Percentiles rank a stretch among this genome's conserved stretches.
phyloP scores from a whole-genome alignment of 2,113 vertebrate genomes.

The Spheniscus mendiculus region DNA sequence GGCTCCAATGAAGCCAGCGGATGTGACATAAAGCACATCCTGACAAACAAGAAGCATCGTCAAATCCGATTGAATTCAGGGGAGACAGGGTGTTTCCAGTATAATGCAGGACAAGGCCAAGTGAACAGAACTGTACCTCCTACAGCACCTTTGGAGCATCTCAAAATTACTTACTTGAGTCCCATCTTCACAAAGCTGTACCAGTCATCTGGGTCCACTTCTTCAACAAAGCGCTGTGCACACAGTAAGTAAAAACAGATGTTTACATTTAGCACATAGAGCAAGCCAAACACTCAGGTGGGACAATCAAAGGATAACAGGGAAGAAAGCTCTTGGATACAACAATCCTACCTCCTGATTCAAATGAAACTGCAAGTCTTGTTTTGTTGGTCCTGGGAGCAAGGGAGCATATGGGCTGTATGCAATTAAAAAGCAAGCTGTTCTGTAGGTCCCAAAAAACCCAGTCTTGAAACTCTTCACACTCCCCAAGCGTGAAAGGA shows the following conservation, averaged over 20 bases:
- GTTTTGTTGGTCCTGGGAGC: neutral
- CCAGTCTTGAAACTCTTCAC: neutral
- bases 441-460: neutral
- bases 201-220: slow-evolving; percentile 84
- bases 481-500: neutral
- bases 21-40: neutral
- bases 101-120: neutral
- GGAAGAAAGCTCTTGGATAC: neutral
- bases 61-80: neutral
- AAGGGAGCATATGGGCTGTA: neutral
- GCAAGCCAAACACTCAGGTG: neutral
- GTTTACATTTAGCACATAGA: neutral
- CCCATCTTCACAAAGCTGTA: slow-evolving; percentile 86
- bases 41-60: neutral
- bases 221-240: slow-evolving; percentile 70
- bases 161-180: slow-evolving; percentile 78
- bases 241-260: neutral
- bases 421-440: neutral
- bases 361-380: neutral
- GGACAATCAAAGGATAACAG: neutral
- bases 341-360: neutral
- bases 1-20: neutral
- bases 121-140: neutral
- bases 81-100: neutral
- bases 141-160: neutral